These are phyloP conservation scores for Pitta sordida DNA, from an alignment of 2,113 vertebrate genomes.

Conservation along the genomic window DNA sequence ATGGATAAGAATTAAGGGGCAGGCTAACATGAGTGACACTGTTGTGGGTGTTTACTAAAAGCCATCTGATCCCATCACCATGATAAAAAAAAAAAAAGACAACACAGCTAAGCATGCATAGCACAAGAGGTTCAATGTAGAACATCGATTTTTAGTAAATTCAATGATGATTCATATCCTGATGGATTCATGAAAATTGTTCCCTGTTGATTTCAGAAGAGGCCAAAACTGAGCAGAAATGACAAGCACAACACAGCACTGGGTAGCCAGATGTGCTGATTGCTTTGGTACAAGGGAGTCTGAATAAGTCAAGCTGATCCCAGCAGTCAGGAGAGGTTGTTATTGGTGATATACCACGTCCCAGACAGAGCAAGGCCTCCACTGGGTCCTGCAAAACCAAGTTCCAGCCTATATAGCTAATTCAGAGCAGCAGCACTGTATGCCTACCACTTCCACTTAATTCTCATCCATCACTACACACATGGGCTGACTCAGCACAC, in stretches of 20 bases:
- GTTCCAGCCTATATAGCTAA: accelerated
- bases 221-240: neutral
- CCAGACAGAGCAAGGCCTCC: neutral
- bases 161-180: neutral
- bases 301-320: neutral
- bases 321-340: neutral
- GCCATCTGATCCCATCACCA: neutral
- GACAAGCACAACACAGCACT: neutral
- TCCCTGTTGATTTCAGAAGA: neutral
- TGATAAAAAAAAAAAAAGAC: no score
- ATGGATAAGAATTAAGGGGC: neutral
- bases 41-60: neutral
- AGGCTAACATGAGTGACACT: no score
- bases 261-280: neutral
- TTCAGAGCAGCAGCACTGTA: neutral
- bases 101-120: neutral
- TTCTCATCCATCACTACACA: neutral
- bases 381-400: neutral
- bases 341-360: neutral
- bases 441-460: neutral
- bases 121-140: neutral
- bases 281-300: neutral
- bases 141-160: neutral
- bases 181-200: neutral
- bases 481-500: neutral